Conservation (phyloP, 2,888 invertebrate species). For the Disparrhopalites patrizii region DNA sequence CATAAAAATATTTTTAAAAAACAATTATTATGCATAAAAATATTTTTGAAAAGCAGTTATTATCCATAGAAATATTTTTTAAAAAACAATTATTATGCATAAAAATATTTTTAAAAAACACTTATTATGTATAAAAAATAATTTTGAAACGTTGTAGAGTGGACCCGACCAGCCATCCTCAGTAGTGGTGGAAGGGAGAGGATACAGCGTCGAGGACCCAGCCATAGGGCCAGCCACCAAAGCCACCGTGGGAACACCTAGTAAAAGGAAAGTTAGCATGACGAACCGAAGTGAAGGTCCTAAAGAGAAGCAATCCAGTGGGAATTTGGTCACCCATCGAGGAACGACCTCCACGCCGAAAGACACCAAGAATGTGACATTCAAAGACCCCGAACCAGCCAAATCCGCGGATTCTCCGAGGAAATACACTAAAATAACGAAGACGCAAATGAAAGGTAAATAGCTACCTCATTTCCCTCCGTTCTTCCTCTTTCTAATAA, state of each 20-base stretch:
- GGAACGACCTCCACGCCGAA: slow-evolving; percentile 5
- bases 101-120: not conserved
- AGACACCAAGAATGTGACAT: slow-evolving; percentile 26
- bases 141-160: too few relatives aligned
- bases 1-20: not conserved
- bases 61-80: too few relatives aligned
- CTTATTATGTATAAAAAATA: not conserved
- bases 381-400: slow-evolving; percentile 19
- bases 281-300: slow-evolving; percentile 7
- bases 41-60: not conserved
- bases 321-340: slow-evolving; percentile 5
- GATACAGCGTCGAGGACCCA: too few relatives aligned
- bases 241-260: not conserved
- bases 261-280: not conserved
- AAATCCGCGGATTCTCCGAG: slow-evolving; percentile 37
- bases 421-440: slow-evolving; percentile 45
- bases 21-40: too few relatives aligned
- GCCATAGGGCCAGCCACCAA: not conserved
- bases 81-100: too few relatives aligned
- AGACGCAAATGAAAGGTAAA: slow-evolving; percentile 47
- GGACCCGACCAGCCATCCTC: slow-evolving; percentile 12
- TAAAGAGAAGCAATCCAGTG: not conserved
- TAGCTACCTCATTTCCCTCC: too few relatives aligned
- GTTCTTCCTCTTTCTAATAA: too few relatives aligned
- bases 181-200: too few relatives aligned